Evolutionary conservation across 1,140 invertebrate genomes (phyloP).

Genomic region (Nasonia giraulti): DNA sequence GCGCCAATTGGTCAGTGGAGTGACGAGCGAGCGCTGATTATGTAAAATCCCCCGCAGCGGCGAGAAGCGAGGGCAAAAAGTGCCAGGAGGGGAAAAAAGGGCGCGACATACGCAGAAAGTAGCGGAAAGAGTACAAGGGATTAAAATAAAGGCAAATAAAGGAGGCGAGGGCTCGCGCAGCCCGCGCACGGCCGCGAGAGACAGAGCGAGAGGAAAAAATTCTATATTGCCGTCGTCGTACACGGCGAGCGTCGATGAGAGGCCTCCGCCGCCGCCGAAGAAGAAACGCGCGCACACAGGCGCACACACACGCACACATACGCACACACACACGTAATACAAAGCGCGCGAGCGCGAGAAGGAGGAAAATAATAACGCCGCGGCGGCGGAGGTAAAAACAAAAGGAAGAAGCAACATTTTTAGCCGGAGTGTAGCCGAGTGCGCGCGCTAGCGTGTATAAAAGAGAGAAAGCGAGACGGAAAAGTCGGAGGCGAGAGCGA

Average conservation of each 20-base stretch:
- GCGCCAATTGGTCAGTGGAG: constrained; percentile 40
- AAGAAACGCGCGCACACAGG: not conserved
- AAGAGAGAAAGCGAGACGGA: not conserved
- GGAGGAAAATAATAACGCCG: constrained; percentile 38
- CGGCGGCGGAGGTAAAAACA: constrained; percentile 17
- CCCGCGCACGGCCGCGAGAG: constrained; percentile 41
- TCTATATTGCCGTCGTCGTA: not conserved
- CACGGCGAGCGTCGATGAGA: constrained; percentile 12
- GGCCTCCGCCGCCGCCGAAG: constrained; percentile 4
- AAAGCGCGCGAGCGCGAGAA: constrained; percentile 21
- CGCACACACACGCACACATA: not conserved
- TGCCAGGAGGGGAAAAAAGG: constrained; percentile 11
- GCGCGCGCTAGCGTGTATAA: constrained; percentile 26
- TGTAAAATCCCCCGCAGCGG: constrained; percentile 14
- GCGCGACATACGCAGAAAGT: constrained; percentile 26
- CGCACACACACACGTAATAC: constrained; percentile 35
- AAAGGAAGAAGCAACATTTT: constrained; percentile 46
- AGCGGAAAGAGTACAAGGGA: constrained; percentile 35
- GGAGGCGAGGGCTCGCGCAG: constrained; percentile 36
- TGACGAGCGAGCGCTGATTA: constrained; percentile 12
- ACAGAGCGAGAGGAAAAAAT: constrained; percentile 3
- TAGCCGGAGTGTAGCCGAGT: constrained; percentile 23
- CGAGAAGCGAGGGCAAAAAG: not conserved
- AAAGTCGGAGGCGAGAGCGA: not conserved
- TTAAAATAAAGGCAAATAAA: constrained; percentile 53